Evolutionary conservation across 2,888 invertebrate species (phyloP), one percentile per base, ranked within the genome.

Genomic region (Hydropsyche betteni): DNA sequence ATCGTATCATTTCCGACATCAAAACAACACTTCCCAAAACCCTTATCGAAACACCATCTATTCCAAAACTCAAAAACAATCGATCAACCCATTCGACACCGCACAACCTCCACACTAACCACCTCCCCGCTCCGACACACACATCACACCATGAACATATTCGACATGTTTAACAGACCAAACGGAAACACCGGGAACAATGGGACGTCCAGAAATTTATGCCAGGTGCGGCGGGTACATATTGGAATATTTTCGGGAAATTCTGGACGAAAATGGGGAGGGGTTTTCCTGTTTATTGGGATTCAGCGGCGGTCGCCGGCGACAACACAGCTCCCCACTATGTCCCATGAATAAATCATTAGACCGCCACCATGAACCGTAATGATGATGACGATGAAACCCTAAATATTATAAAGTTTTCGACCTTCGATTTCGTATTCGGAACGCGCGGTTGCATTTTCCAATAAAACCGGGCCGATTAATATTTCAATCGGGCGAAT

Each of bases 271-370:
- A 10, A 24, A 33, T 34, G 5, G 34, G 24, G 8, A 14, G 14
- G 8, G 14, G 14, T 36, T 38, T 70, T 70, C 70, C 70, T 53
- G 70, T 70, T 70, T 70, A 70, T 70, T 70, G 53, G 53, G 70
- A 70, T 70, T 70, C 70, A 70, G 36, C 16, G 61, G 3, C 10
- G 61, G 61, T 61, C 33, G 24, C 14, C 69, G 50, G 7, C 52
- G 70, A 70, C 52, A 50, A 53, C 36, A 53, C 5, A 12, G 64
- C 24, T 8, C 64, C 64, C 7, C 10, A 4, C 44, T 55, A 55
- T 34, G 64, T 52, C 53, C 52, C 34, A 51, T 70, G 70, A 70
- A 70, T 70, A 70, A 70, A 36, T 70, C 70, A 70, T 70, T 8
- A 24, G 70, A 51, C 52, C 12, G 36, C n/a, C 55, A n/a, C 55